Evolutionary conservation across 2,888 invertebrate species (phyloP), one percentile per base, ranked within the genome.

Genomic region (Euplagia quadripunctaria): DNA sequence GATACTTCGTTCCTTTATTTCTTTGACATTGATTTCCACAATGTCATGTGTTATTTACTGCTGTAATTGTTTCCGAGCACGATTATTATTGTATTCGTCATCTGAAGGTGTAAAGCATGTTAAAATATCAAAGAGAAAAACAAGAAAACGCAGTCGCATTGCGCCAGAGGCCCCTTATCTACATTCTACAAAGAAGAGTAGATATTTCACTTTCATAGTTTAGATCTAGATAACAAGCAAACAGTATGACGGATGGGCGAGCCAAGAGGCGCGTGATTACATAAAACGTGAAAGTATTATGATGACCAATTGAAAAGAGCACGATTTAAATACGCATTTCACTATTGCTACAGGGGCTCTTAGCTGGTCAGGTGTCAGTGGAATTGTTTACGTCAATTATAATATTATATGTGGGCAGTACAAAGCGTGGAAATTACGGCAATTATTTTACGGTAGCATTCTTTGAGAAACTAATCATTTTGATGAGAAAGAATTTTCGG

Each of bases 211-310:
- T 93, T 92, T 92, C 92, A 86, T 92, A 89, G 89, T 88, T 86
- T 82, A 89, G 89, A 93, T 93, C 92, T 85, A 92, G 93, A 93
- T 93, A 93, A 92, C 89, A 87, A 82, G 85, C 87, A 85, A 87
- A 82, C 85, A 85, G 90, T 91, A 92, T 92, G 92, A 92, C 90
- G 89, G 92, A 92, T 92, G 92, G 91, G 90, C 90, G 88, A 85
- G 85, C 87, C 89, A 88, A 90, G 89, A 91, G 89, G 91, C 89
- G 89, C 89, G 90, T 90, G 90, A 91, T 93, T 93, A 91, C 91
- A 89, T 93, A 92, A 91, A 91, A 91, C 92, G 93, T 91, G 93
- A 93, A 93, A 93, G 93, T 93, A 90, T 91, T 89, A 92, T 89
- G 88, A 89, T 88, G 90, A 86, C 87, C 90, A 92, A 92, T 92